phyloP scores from a whole-genome alignment of 2,888 invertebrate species.

The Diaperis boleti region DNA sequence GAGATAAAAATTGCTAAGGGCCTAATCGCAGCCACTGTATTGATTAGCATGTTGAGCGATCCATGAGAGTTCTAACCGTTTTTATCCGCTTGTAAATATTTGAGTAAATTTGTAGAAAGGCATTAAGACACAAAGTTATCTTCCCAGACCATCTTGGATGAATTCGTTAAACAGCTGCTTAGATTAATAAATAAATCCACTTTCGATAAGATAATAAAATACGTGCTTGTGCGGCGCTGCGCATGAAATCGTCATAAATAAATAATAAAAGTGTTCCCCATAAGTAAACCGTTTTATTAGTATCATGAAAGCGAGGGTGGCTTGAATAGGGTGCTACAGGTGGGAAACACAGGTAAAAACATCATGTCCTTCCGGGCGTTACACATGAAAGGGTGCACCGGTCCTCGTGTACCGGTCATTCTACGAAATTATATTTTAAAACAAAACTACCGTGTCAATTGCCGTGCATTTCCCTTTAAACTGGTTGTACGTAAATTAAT shows the following conservation, averaged over 20 bases:
- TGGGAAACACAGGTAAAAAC: constrained; percentile 50
- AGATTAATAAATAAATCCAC: constrained; percentile 21
- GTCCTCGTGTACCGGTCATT: constrained; percentile 51
- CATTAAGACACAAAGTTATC: constrained; percentile 2
- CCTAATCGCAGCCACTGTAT: constrained; percentile 14
- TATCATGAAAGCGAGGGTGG: constrained; percentile 45
- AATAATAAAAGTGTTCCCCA: constrained; percentile 29
- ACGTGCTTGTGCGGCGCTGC: constrained; percentile 6
- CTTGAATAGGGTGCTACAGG: constrained; percentile 44
- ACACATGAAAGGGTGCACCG: constrained; percentile 54
- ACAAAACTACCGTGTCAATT: constrained; percentile 35
- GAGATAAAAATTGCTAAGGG: constrained; percentile 30
- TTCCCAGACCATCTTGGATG: not conserved
- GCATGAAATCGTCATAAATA: constrained; percentile 23
- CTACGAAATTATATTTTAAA: constrained; percentile 42
- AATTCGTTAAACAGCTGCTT: constrained; percentile 12
- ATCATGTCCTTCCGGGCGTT: constrained; percentile 51
- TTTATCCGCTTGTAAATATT: constrained; percentile 4
- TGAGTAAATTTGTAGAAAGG: not conserved
- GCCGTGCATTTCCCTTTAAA: constrained; percentile 31
- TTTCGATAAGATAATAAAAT: constrained; percentile 24
- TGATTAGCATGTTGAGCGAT: constrained; percentile 17
- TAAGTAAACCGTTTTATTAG: constrained; percentile 43
- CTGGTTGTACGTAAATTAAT: constrained; percentile 44
- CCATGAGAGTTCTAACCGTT: constrained; percentile 16